Percentiles rank a stretch among this genome's conserved stretches.
These are phyloP conservation scores for Acanthoscelides obtectus DNA, from an alignment of 2,888 invertebrate genomes.

Conservation along the genomic window DNA sequence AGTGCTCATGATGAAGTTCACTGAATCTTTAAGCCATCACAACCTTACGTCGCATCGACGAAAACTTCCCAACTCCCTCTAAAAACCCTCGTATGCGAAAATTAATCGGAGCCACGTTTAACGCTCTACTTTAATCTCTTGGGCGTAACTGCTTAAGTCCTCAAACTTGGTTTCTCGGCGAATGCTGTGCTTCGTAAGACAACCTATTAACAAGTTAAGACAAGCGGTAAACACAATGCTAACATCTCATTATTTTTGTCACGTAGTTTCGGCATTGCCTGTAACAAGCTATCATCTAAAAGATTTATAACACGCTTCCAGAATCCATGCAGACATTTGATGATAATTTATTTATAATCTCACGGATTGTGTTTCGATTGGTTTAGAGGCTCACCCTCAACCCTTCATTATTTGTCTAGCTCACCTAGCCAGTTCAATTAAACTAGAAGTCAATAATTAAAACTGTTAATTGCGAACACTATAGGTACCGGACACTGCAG, in stretches of 20 bases:
- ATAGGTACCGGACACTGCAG: no score
- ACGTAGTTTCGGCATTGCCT: neutral
- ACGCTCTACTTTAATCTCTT: neutral
- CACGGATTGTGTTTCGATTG: neutral
- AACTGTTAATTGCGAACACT: no score
- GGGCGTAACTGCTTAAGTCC: neutral
- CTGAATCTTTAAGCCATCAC: neutral
- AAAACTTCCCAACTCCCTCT: neutral
- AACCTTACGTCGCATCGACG: neutral
- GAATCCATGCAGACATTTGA: neutral
- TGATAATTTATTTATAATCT: neutral
- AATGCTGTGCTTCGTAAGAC: neutral
- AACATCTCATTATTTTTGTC: neutral
- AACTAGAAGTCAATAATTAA: no score
- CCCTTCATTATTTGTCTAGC: no score
- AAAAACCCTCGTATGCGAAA: neutral
- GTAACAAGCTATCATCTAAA: neutral
- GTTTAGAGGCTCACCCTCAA: neutral
- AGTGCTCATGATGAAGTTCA: neutral
- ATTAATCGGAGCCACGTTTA: neutral
- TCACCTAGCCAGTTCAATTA: no score
- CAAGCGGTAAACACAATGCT: neutral
- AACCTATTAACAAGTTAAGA: neutral
- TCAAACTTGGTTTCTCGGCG: neutral
- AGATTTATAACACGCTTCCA: neutral